Percentiles rank a stretch among this genome's conserved stretches.
Evolutionary conservation across 1,140 invertebrate species (phyloP).

Genomic region (Parasteatoda tepidariorum): DNA sequence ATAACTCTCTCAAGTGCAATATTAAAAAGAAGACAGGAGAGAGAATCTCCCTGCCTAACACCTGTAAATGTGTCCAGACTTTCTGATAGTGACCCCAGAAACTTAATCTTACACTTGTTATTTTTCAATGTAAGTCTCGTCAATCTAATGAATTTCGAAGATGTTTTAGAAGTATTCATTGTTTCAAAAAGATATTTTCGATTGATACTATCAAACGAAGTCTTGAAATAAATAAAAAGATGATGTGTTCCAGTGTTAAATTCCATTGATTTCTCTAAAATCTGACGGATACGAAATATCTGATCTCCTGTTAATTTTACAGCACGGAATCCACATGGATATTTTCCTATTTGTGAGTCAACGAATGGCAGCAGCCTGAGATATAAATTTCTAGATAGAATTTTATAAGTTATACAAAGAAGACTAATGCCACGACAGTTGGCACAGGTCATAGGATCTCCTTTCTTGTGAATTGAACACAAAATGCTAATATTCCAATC

Average conservation of each 20-base stretch:
- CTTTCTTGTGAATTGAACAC: background rate
- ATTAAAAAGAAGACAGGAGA: no score
- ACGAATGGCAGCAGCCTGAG: background rate
- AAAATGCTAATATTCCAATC: background rate
- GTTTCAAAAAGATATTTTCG: background rate
- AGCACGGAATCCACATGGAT: background rate
- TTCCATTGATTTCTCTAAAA: background rate
- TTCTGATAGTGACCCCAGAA: no score
- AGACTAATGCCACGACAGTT: background rate
- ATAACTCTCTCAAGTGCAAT: no score
- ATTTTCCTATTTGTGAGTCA: background rate
- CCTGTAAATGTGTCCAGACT: no score
- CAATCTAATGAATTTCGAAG: no score
- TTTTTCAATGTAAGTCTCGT: no score
- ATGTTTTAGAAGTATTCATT: no score
- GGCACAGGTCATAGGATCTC: background rate
- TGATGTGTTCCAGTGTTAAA: constrained; percentile 1
- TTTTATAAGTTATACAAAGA: background rate
- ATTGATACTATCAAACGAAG: background rate
- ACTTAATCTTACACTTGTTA: no score
- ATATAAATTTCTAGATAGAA: background rate
- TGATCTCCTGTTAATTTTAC: background rate
- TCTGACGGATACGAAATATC: background rate
- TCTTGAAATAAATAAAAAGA: constrained; percentile 1
- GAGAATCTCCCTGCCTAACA: no score